Conservation (phyloP, 1,140 invertebrate genomes). For the Maniola jurtina region DNA sequence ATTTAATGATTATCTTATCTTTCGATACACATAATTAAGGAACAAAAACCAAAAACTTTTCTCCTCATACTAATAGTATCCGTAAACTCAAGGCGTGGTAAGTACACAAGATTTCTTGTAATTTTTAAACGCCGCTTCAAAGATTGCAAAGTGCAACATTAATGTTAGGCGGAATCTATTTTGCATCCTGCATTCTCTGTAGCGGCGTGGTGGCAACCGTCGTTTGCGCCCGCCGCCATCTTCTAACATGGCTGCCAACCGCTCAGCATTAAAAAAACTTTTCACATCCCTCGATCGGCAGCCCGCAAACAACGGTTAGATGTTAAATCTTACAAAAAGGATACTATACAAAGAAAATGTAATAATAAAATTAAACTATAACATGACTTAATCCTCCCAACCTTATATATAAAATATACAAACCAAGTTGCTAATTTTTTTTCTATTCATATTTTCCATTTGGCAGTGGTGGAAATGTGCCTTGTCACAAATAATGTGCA, state of each 20-base stretch:
- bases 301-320: slow-evolving; percentile 43
- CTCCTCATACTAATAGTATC: slow-evolving; percentile 69
- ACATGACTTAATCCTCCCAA: slow-evolving; percentile 72
- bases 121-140: slow-evolving; percentile 62
- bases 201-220: slow-evolving; percentile 47
- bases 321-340: slow-evolving; percentile 57
- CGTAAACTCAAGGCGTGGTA: slow-evolving; percentile 61
- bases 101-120: slow-evolving; percentile 62
- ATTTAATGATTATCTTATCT: slow-evolving; percentile 77
- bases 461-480: slow-evolving; percentile 80
- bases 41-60: slow-evolving; percentile 79
- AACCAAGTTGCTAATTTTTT: slow-evolving; percentile 57
- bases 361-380: slow-evolving; percentile 72
- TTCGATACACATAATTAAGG: slow-evolving; percentile 78
- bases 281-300: slow-evolving; percentile 29
- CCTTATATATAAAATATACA: slow-evolving; percentile 72
- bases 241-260: slow-evolving; percentile 16
- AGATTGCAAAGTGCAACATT: slow-evolving; percentile 70
- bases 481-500: slow-evolving; percentile 72
- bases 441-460: slow-evolving; percentile 60
- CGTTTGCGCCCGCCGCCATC: slow-evolving; percentile 30
- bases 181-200: slow-evolving; percentile 69
- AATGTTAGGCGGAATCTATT: slow-evolving; percentile 77
- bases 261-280: slow-evolving; percentile 24
- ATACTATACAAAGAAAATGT: slow-evolving; percentile 73